A percentile compares a stretch with the other conserved stretches of the same genome.
Conservation (phyloP, 2,888 invertebrate species). For the Tupiocoris notatus region DNA sequence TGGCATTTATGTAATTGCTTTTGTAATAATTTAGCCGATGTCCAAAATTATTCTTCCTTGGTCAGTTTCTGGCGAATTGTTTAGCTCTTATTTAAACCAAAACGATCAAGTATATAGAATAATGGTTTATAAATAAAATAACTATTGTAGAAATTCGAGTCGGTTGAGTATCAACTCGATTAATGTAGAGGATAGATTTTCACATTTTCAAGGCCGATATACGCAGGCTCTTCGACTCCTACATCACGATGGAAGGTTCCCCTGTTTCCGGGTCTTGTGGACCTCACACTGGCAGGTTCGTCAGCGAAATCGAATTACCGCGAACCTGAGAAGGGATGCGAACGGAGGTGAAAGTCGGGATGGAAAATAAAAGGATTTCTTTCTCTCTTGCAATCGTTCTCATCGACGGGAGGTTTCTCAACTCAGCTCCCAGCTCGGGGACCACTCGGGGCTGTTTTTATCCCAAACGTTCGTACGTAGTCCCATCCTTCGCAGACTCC, state of each 20-base stretch:
- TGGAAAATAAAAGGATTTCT: neutral
- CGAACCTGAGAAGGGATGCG: constrained; percentile 12
- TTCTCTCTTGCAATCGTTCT: neutral
- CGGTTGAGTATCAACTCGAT: too few species aligned
- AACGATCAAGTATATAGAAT: too few species aligned
- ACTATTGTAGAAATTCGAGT: too few species aligned
- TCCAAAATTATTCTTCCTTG: too few species aligned
- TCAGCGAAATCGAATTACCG: constrained; percentile 27
- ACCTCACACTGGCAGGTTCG: constrained; percentile 5
- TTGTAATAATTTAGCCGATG: too few species aligned
- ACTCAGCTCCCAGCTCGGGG: neutral
- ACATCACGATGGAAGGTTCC: neutral
- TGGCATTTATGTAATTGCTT: too few species aligned
- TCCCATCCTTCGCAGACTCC: neutral
- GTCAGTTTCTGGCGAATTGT: too few species aligned
- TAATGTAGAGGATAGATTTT: too few species aligned
- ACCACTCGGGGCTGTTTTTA: neutral
- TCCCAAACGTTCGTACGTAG: neutral
- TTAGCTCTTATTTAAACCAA: too few species aligned
- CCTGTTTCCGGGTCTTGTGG: neutral
- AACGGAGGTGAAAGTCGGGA: neutral
- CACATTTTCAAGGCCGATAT: neutral
- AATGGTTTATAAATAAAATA: too few species aligned
- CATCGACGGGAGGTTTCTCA: neutral
- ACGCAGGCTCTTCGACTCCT: neutral